phyloP scores from a whole-genome alignment of 2,113 vertebrate genomes.

The Cichladusa arquata region DNA sequence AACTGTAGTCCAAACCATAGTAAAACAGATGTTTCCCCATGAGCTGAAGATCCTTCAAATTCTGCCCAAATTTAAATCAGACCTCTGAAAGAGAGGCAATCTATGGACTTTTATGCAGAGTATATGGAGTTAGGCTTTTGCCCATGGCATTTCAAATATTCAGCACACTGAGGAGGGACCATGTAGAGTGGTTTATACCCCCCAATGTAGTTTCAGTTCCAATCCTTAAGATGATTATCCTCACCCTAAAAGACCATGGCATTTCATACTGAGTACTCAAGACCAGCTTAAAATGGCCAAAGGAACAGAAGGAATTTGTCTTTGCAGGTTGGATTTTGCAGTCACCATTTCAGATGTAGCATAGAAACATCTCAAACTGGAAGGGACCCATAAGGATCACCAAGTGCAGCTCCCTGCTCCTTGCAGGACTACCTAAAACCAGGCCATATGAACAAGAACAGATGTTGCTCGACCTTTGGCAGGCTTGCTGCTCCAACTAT shows the following conservation, averaged over 20 bases:
- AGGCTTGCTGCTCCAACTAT: neutral
- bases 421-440: neutral
- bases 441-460: neutral
- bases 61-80: neutral
- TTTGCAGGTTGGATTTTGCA: neutral
- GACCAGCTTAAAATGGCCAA: neutral
- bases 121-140: neutral
- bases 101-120: neutral
- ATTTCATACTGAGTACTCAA: neutral
- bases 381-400: neutral
- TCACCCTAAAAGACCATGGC: neutral
- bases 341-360: neutral
- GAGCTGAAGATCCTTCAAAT: neutral
- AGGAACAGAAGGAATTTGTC: neutral
- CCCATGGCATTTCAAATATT: neutral
- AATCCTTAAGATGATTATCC: neutral
- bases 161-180: neutral
- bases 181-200: neutral
- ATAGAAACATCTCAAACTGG: accelerated
- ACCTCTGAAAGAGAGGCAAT: neutral
- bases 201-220: neutral
- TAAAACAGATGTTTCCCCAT: neutral
- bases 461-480: neutral
- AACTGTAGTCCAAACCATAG: neutral
- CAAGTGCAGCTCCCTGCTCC: neutral